Conservation (phyloP, 2,888 invertebrate genomes). For the Lepidocyrtoides sp. region DNA sequence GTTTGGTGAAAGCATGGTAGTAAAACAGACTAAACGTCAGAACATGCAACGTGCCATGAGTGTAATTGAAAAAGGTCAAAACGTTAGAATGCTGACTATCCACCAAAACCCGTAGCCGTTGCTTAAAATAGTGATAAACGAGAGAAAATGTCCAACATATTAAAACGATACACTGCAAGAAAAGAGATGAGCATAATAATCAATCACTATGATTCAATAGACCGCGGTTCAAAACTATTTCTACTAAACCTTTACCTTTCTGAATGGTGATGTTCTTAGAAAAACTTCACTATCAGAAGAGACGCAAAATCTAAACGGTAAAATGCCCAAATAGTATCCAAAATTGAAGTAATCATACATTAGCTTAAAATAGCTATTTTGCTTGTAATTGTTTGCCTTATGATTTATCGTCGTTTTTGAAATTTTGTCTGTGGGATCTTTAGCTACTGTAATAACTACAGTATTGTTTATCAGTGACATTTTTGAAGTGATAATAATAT, state of each 20-base stretch:
- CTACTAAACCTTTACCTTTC: conserved; percentile 5
- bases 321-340: conserved; percentile 32
- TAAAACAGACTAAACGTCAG: conserved; percentile 46
- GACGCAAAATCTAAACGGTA: conserved; percentile 2
- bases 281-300: not conserved
- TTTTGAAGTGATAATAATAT: too few species aligned
- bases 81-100: conserved; percentile 40
- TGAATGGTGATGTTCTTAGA: not conserved
- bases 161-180: not conserved
- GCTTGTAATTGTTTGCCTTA: too few species aligned
- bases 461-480: too few species aligned
- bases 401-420: too few species aligned
- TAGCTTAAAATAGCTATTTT: conserved; percentile 3
- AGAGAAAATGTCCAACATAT: conserved; percentile 8
- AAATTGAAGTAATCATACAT: conserved; percentile 40
- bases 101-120: not conserved
- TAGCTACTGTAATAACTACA: too few species aligned
- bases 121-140: not conserved
- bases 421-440: too few species aligned
- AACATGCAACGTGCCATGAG: conserved; percentile 59
- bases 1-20: conserved; percentile 34
- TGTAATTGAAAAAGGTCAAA: conserved; percentile 35
- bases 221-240: not conserved
- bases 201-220: not conserved
- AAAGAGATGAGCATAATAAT: not conserved